Evolutionary conservation across 2,113 vertebrate species (phyloP).

Genomic region (Notarius lentiginosus): DNA sequence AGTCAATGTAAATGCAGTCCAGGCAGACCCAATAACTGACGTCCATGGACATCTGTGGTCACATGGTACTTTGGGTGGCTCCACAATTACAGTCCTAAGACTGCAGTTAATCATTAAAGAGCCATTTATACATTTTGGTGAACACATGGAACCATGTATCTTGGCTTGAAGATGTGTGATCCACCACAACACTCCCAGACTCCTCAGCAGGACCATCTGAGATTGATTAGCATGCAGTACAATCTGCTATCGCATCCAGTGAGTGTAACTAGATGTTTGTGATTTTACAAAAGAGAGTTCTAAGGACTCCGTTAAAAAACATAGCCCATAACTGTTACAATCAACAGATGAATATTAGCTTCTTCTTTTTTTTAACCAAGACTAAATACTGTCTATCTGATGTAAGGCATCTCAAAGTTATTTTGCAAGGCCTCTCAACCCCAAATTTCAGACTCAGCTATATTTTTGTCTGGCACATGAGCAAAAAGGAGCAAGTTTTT

Average conservation of each 20-base stretch:
- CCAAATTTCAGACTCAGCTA: neutral
- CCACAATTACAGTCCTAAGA: neutral
- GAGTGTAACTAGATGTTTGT: neutral
- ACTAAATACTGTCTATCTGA: neutral
- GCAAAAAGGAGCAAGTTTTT: neutral
- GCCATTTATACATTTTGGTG: neutral
- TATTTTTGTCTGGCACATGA: conserved; percentile 5
- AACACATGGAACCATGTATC: neutral
- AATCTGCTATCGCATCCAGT: neutral
- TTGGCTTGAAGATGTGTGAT: neutral
- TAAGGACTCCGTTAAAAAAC: neutral
- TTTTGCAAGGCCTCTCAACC: neutral
- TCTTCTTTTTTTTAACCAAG: neutral
- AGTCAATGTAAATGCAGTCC: neutral
- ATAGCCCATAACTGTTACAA: neutral
- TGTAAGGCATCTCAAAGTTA: neutral
- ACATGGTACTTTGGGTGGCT: neutral
- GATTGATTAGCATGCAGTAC: neutral
- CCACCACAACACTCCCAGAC: neutral
- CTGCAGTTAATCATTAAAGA: neutral
- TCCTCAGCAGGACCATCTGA: neutral
- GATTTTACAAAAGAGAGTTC: neutral
- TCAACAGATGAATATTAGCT: neutral
- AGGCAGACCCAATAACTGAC: neutral
- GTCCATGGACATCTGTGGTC: neutral